These are phyloP conservation scores for Candidula unifasciata DNA, from an alignment of 2,888 invertebrate genomes.

Conservation along the genomic window DNA sequence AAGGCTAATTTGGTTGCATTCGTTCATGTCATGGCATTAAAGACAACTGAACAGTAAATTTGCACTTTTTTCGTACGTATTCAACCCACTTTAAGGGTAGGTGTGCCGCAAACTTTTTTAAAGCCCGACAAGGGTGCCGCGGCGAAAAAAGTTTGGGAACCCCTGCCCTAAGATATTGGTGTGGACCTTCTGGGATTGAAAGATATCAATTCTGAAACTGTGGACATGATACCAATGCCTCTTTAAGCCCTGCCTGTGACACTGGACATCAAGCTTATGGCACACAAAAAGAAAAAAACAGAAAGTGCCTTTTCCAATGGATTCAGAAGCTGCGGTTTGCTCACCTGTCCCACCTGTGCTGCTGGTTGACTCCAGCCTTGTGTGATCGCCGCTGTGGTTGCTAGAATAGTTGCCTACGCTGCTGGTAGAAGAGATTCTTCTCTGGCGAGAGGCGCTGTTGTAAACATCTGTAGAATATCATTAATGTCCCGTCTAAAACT, in stretches of 20 bases:
- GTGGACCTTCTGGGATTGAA: too few relatives aligned
- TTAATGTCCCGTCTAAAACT: not conserved
- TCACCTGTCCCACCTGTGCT: not conserved
- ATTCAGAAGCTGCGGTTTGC: not conserved
- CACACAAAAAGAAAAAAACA: too few relatives aligned
- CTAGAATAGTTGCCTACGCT: slow-evolving; percentile 10
- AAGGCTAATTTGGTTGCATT: too few relatives aligned
- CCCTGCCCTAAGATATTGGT: too few relatives aligned
- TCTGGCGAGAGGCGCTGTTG: slow-evolving; percentile 17
- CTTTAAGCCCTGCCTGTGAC: slow-evolving; percentile 85
- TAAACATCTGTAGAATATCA: slow-evolving; percentile 42
- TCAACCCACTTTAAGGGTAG: too few relatives aligned
- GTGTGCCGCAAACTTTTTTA: too few relatives aligned
- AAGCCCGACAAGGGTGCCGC: too few relatives aligned
- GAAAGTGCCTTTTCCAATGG: not conserved
- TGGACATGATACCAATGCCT: slow-evolving; percentile 87
- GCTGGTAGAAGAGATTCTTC: slow-evolving; percentile 15
- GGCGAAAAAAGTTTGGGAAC: too few relatives aligned
- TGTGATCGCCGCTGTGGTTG: slow-evolving; percentile 29
- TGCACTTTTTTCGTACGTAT: too few relatives aligned
- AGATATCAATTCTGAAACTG: not conserved
- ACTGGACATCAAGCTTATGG: too few relatives aligned
- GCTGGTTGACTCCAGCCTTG: not conserved
- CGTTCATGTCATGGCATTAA: too few relatives aligned
- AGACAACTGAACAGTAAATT: too few relatives aligned